A percentile compares a stretch with the other conserved stretches of the same genome.
Conservation (phyloP, 2,113 vertebrate species). For the Stercorarius parasiticus region DNA sequence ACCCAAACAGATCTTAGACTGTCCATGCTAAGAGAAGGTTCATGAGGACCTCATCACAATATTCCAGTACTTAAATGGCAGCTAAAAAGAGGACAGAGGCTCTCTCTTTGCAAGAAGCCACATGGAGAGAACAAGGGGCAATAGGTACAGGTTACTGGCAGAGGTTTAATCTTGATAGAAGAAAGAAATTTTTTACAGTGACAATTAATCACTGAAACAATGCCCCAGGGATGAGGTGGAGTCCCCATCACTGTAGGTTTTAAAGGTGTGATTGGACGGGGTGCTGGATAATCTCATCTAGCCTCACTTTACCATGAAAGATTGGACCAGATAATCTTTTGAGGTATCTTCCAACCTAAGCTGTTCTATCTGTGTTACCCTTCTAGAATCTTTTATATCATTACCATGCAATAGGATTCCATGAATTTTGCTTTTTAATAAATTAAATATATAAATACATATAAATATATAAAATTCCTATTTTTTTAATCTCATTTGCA, state of each 20-base stretch:
- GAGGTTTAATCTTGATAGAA: not conserved
- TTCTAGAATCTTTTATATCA: not conserved
- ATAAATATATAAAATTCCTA: not conserved
- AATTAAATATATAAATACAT: not conserved
- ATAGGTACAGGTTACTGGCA: not conserved
- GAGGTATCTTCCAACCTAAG: not conserved
- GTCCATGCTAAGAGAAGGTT: not conserved
- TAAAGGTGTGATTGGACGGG: not conserved
- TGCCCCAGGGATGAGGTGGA: not conserved
- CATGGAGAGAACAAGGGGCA: not conserved
- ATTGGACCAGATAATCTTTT: not conserved
- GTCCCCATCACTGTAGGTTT: not conserved
- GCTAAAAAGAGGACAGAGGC: not conserved
- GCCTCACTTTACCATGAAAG: not conserved
- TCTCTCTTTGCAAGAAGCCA: not conserved
- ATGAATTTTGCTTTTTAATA: not conserved
- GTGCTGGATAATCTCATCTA: not conserved
- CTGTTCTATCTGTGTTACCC: not conserved
- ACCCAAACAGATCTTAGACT: not conserved
- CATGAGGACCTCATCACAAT: not conserved
- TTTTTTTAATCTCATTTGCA: not conserved
- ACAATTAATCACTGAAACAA: not conserved
- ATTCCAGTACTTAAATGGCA: not conserved
- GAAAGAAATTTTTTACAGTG: not conserved
- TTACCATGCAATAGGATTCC: not conserved